Base-by-base conservation (phyloP, 2,797 vertebrate genomes). In the Paratrypauchen microcephalus region DNA sequence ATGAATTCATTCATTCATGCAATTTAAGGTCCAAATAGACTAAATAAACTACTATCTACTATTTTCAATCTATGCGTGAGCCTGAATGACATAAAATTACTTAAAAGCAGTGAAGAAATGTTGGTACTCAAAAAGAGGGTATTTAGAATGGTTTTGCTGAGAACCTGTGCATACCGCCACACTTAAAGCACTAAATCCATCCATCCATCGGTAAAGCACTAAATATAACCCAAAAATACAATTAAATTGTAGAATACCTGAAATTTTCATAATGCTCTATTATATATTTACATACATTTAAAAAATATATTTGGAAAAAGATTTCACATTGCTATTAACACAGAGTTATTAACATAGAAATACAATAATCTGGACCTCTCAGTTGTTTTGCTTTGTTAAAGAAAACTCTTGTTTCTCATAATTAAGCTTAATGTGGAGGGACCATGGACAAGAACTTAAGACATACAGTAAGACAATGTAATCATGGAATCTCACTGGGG, bases 391-490 rank as follows among this genome's bases (percentile, higher is more conserved):
- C 23, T 64, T 64, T 47, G 23, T 24, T n/a, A 47, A 39, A 6
- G 12, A 6, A 36, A 19, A 30, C 26, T 13, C 2, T 19, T 30
- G 47, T 19, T 32, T 30, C 23, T 26, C 13, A 50, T 50, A 65
- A 65, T 50, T 18, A 48, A 47, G 8, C 24, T n/a, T 66, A 52
- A 57, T 23, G 52, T 54, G 52, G 19, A 21, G 19, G 18, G n/a
- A 54, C 8, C 1, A 69, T 67, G 19, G 21, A 19, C 48, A 32
- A 21, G 32, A 60, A 21, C 45, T 50, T 16, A 56, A 58, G 41
- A 9, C 52, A 36, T 8, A 66, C 16, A 36, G 66, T 66, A 66
- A 63, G 47, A 59, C 39, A 39, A 64, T 26, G 21, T 19, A 67
- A 36, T 52, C 59, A 41, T 15, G 59, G 55, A 66, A 65, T 61